Base-by-base conservation (phyloP, 2,888 invertebrate genomes). In the Pyrocoelia pectoralis region DNA sequence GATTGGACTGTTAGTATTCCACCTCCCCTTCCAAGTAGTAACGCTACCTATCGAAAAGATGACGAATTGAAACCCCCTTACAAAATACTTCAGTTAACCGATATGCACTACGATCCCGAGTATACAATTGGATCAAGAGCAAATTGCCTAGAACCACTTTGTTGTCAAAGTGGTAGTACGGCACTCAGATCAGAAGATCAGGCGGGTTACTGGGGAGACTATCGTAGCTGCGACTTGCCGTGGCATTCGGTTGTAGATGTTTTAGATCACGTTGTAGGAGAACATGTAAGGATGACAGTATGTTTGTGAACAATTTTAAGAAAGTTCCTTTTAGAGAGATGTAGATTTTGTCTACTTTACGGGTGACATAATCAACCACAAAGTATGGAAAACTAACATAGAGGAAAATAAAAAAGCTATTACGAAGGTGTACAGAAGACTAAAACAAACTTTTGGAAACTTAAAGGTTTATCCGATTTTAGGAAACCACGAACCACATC, bases 361-460 rank as follows among this genome's bases (percentile, higher is more conserved):
- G 14, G 97, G 97, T 1, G 97, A 97, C 76, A 86, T 93, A 3
- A 87, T 95, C 46, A 90, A 94, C 72, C 96, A 96, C 76, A 89
- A 90, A 66, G 86, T 94, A n/a, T 97, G 97, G 96, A 88, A 88
- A 69, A 95, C 95, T 1, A 86, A 89, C 0, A 81, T 84, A 33
- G 83, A 85, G 48, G 82, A 85, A 68, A 94, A 94, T 72, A 80
- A 83, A 1, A 79, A 84, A 0, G 84, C 86, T 66, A 84, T 92
- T 53, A 76, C 75, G 1, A 82, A 85, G 65, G 79, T 87, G 3
- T 84, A 86, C 41, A 74, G 50, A 50, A 66, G 29, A 58, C 70
- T 85, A 6, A 73, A 74, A 12, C 62, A 76, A 43, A 73, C 73
- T 12, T 88, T 89, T 68, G 83, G 77, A 1, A 77, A 81, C 19